These are phyloP conservation scores for Xiphophorus couchianus DNA, from an alignment of 2,113 vertebrate genomes.

Conservation along the genomic window DNA sequence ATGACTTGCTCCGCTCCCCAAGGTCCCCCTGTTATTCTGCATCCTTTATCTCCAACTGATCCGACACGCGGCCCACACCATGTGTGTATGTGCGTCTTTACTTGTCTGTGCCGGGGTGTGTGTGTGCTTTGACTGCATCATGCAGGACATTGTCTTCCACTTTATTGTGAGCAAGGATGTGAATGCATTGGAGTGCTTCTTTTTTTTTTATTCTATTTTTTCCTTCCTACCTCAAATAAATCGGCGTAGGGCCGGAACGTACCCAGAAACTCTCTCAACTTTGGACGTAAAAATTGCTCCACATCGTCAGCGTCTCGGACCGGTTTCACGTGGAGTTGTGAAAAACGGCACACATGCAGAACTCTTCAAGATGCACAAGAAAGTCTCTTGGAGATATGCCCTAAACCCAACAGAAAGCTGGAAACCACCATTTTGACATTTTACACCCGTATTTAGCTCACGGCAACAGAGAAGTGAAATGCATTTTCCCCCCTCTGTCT, in stretches of 20 bases:
- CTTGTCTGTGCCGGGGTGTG: conserved; percentile 8
- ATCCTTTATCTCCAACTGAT: conserved; percentile 74
- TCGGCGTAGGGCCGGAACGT: neutral
- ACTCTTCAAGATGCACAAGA: neutral
- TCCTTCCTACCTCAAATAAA: neutral
- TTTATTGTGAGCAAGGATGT: no score
- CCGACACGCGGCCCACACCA: conserved; percentile 51
- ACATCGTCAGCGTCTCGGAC: neutral
- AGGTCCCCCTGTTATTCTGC: conserved; percentile 76
- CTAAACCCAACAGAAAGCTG: neutral
- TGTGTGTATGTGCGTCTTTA: conserved; percentile 33
- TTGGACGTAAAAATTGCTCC: neutral
- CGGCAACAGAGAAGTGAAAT: conserved; percentile 67
- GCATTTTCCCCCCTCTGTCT: conserved; percentile 32
- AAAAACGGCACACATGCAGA: neutral
- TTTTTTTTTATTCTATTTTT: neutral
- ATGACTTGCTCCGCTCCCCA: conserved; percentile 74
- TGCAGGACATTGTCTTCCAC: no score
- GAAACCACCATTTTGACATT: neutral
- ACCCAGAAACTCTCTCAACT: neutral
- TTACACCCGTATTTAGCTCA: conserved; percentile 47
- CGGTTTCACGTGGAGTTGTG: neutral
- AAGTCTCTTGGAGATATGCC: neutral
- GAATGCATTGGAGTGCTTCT: neutral
- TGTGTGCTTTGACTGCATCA: neutral